Conservation (phyloP, 1,140 invertebrate species). For the Saccostrea glomerata region DNA sequence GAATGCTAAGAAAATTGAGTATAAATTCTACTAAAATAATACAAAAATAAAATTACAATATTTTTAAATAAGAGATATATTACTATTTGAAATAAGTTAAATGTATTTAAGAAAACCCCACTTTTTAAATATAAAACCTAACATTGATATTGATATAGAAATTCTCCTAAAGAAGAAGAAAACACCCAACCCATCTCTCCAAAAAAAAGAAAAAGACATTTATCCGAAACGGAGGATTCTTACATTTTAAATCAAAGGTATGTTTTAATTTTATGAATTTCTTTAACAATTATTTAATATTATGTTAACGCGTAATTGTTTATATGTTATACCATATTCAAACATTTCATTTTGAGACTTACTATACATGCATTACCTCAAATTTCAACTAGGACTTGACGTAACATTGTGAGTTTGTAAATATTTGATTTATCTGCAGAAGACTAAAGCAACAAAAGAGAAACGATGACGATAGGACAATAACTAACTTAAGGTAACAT, state of each 20-base stretch:
- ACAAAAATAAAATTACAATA: constrained; percentile 4
- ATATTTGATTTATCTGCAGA: constrained; percentile 20
- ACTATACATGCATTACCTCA: background rate
- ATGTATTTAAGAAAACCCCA: constrained; percentile 12
- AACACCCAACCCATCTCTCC: background rate
- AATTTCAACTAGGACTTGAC: background rate
- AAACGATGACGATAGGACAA: background rate
- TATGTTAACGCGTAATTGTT: background rate
- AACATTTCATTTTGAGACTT: constrained; percentile 13
- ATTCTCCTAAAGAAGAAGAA: constrained; percentile 19
- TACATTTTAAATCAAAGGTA: constrained; percentile 14
- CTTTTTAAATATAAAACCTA: background rate
- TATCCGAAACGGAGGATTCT: background rate
- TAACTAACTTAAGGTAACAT: background rate
- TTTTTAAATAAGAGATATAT: background rate
- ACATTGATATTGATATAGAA: constrained; percentile 10
- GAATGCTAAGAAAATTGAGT: constrained; percentile 13
- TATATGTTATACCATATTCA: constrained; percentile 5
- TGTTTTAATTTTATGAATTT: constrained; percentile 16
- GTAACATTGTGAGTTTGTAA: background rate
- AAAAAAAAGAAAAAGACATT: background rate
- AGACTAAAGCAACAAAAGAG: background rate
- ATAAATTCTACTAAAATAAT: background rate
- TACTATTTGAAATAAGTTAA: constrained; percentile 14
- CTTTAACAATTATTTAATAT: constrained; percentile 21